Evolutionary conservation across 2,888 invertebrate genomes (phyloP).

Genomic region (Agelastica alni): DNA sequence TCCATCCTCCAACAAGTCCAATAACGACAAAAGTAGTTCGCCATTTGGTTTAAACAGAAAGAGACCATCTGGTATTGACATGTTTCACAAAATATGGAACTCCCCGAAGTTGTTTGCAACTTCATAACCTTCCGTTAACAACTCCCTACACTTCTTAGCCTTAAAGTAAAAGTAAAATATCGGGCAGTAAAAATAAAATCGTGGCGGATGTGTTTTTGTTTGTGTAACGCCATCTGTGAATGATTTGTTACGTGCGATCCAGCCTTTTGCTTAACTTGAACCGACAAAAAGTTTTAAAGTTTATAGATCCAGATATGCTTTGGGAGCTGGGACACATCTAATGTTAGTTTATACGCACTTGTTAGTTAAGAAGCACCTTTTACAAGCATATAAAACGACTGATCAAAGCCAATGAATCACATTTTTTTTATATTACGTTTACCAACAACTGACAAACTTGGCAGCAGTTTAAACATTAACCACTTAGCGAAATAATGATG

Average conservation of each 20-base stretch:
- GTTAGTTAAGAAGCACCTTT: no score
- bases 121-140: slow-evolving; percentile 30
- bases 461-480: no score
- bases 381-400: no score
- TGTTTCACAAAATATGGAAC: slow-evolving; percentile 31
- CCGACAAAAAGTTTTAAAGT: neutral
- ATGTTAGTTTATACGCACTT: no score
- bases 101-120: slow-evolving; percentile 32
- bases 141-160: slow-evolving; percentile 22
- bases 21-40: slow-evolving; percentile 2
- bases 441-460: no score
- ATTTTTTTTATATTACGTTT: no score
- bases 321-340: no score
- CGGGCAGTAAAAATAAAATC: slow-evolving; percentile 26
- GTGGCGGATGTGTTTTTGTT: slow-evolving; percentile 27
- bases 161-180: slow-evolving; percentile 27
- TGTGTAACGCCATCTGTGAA: slow-evolving; percentile 34
- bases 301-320: no score
- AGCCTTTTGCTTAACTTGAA: slow-evolving; percentile 12
- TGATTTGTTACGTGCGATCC: slow-evolving; percentile 34
- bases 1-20: slow-evolving; percentile 12
- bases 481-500: no score
- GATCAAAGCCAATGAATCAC: no score
- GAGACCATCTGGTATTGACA: slow-evolving; percentile 32
- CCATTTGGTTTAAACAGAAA: slow-evolving; percentile 7